These are phyloP conservation scores for Tinea trinotella DNA, from an alignment of 2,888 invertebrate genomes.

Conservation along the genomic window DNA sequence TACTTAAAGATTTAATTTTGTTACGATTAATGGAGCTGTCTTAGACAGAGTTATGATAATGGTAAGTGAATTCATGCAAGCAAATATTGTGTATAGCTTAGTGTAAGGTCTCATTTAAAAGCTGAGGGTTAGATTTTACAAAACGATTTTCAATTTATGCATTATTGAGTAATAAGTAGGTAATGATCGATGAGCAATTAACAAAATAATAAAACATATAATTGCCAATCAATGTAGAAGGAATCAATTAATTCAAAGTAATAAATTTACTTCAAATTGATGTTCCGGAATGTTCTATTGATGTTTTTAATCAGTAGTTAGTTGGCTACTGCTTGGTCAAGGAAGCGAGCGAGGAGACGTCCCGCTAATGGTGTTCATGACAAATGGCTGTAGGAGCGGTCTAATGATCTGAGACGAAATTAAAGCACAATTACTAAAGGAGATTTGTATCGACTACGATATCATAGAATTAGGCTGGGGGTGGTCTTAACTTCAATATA, in stretches of 20 bases:
- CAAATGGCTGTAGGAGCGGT: slow-evolving; percentile 31
- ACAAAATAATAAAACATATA: neutral
- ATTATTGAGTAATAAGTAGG: too few relatives aligned
- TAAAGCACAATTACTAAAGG: slow-evolving; percentile 28
- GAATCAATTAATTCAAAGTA: slow-evolving; percentile 2
- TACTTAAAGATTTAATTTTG: slow-evolving; percentile 16
- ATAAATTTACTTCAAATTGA: slow-evolving; percentile 3
- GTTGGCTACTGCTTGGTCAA: slow-evolving; percentile 5
- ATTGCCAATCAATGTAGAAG: slow-evolving; percentile 6
- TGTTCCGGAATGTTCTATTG: slow-evolving; percentile 14
- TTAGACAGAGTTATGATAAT: neutral
- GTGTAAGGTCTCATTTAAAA: neutral
- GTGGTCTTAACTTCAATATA: slow-evolving; percentile 1
- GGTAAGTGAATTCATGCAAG: neutral
- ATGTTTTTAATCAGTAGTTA: slow-evolving; percentile 17
- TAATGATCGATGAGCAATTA: neutral
- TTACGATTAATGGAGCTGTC: slow-evolving; percentile 17
- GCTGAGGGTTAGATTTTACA: neutral
- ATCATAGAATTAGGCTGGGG: neutral
- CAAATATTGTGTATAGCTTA: neutral
- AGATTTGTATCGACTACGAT: slow-evolving; percentile 18
- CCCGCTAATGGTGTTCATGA: slow-evolving; percentile 35
- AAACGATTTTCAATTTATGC: neutral
- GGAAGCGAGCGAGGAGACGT: slow-evolving; percentile 17
- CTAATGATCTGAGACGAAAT: slow-evolving; percentile 38